Base-by-base conservation (phyloP, 2,113 vertebrate species). In the Cricetomys ansorgei region DNA sequence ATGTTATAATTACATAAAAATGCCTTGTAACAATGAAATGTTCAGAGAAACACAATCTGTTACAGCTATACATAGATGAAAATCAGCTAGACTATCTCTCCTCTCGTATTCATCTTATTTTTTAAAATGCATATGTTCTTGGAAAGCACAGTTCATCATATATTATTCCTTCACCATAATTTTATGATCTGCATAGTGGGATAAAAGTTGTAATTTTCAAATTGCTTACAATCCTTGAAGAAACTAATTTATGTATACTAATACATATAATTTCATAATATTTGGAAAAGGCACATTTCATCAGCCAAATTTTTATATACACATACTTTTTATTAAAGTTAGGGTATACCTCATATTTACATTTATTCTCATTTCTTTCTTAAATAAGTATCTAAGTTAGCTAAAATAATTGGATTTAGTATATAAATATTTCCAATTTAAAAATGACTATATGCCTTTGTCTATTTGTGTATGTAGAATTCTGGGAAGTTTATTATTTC, bases 1-100 rank as follows among this genome's bases (percentile, higher is more conserved):
- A 88, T 97, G 87, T 94, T 89, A 86, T 91, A 97, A 69, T 97
- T 95, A 90, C 57, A 85, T 62, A 45, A 91, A 84, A 97, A 97
- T 77, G n/a, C 48, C 1, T 87, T 95, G 55, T 88, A 53, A 80
- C 81, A 97, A 79, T 50, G 0, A 13, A 86, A 50, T 57, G 25
- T 19, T 62, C 27, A 65, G 12, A 95, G 17, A 98, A 70, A 95
- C 57, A 84, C 2, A 91, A 75, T 96, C 45, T 9, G 86, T 80
- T 45, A n/a, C 69, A 89, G 7, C 94, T 70, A 92, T 0, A 37
- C 27, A 25, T 75, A 72, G 62, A 70, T 89, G 5, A 17, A 50
- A 21, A 43, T 92, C 45, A 88, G 3, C 91, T 92, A 64, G 69
- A 95, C 43, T 88, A 0, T 15, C 72, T 94, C 70, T 40, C 17